Percentiles rank a stretch among this genome's conserved stretches.
Evolutionary conservation across 2,888 invertebrate species (phyloP).

Genomic region (Cerastis leucographa): DNA sequence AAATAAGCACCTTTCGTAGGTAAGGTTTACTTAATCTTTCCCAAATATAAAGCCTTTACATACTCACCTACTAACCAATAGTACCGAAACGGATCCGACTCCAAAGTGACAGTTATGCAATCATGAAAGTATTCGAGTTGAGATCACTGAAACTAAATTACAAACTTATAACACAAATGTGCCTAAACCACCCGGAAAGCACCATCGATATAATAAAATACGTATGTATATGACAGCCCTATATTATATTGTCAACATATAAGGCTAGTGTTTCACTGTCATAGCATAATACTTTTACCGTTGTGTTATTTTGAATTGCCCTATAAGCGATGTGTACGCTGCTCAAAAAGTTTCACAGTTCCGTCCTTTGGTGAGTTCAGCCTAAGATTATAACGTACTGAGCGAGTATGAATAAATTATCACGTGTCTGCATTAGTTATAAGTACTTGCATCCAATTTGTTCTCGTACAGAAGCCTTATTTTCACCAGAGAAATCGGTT

Average conservation of each 20-base stretch:
- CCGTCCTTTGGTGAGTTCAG: conserved; percentile 3
- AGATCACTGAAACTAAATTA: conserved; percentile 70
- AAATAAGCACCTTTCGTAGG: conserved; percentile 6
- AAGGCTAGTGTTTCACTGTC: conserved; percentile 30
- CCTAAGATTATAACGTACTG: conserved; percentile 17
- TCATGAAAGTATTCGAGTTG: conserved; percentile 61
- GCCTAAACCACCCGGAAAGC: conserved; percentile 55
- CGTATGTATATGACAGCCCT: conserved; percentile 15
- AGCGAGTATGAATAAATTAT: conserved; percentile 40
- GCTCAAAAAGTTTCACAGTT: conserved; percentile 56
- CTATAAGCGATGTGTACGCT: conserved; percentile 66
- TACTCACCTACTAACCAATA: not conserved
- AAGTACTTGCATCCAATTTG: conserved; percentile 29
- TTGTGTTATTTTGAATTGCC: conserved; percentile 52
- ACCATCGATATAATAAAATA: conserved; percentile 56
- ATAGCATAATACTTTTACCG: conserved; percentile 47
- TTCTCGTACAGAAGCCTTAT: conserved; percentile 53
- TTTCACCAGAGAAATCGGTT: conserved; percentile 44
- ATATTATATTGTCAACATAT: conserved; percentile 24
- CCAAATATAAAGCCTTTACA: conserved; percentile 14
- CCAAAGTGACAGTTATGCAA: conserved; percentile 30
- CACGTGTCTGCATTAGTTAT: conserved; percentile 39
- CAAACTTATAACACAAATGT: conserved; percentile 57
- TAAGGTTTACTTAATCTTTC: not conserved
- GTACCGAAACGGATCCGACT: conserved; percentile 23